A percentile compares a stretch with the other conserved stretches of the same genome.
Evolutionary conservation across 2,797 vertebrate species (phyloP).

Genomic region (Gymnothorax reevesii): DNA sequence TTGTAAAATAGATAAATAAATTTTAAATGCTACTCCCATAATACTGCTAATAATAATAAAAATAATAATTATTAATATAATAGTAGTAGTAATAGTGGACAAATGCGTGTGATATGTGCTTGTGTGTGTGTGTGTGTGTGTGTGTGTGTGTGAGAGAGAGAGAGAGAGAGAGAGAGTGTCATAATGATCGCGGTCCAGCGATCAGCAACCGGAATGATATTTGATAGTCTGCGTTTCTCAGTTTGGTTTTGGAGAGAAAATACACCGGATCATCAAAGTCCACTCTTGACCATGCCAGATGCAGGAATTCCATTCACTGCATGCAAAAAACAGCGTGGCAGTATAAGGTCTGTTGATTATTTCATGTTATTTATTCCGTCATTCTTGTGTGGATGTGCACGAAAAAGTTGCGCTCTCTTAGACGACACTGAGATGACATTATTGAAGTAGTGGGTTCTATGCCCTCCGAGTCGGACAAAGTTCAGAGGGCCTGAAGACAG

Average conservation of each 20-base stretch:
- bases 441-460: constrained; percentile 1
- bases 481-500: background rate
- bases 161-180: background rate
- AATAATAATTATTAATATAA: background rate
- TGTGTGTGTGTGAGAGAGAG: background rate
- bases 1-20: too few species aligned
- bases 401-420: constrained; percentile 1
- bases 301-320: constrained; percentile 67
- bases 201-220: constrained; percentile 75
- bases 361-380: background rate
- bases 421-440: background rate
- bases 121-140: background rate
- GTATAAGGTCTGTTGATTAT: constrained; percentile 20
- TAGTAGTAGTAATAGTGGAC: too few species aligned
- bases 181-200: constrained; percentile 61
- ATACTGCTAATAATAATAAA: background rate
- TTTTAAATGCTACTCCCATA: too few species aligned
- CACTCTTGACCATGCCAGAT: constrained; percentile 67
- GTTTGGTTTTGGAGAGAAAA: too few species aligned
- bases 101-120: too few species aligned
- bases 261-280: constrained; percentile 16
- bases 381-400: background rate
- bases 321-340: constrained; percentile 60
- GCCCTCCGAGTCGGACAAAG: background rate
- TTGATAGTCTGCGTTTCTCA: background rate